phyloP scores from a whole-genome alignment of 2,797 vertebrate genomes.

The Hozukius guyotensis region DNA sequence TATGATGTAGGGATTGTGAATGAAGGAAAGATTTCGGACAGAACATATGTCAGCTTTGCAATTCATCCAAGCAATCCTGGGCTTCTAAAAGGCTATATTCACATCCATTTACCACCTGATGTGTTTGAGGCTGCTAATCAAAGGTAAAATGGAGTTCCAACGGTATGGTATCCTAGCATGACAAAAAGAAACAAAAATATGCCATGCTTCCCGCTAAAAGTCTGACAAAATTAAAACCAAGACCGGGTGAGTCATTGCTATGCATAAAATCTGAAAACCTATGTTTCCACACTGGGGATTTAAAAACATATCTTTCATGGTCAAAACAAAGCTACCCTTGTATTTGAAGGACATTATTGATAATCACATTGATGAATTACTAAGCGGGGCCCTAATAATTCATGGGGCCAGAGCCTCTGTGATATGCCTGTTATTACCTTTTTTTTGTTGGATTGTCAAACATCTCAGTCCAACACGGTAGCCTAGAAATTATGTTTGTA shows the following conservation, averaged over 20 bases:
- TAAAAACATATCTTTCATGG: neutral
- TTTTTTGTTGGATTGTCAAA: neutral
- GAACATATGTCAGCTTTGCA: neutral
- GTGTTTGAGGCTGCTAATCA: conserved; percentile 14
- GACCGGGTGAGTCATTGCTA: neutral
- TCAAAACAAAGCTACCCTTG: neutral
- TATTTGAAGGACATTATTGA: neutral
- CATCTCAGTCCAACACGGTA: neutral
- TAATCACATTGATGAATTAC: neutral
- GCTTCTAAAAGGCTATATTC: neutral
- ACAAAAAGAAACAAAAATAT: neutral
- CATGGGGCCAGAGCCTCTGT: neutral
- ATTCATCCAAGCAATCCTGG: neutral
- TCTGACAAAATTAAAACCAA: neutral
- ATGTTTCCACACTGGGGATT: neutral
- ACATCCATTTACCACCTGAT: conserved; percentile 7
- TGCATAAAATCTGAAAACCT: neutral
- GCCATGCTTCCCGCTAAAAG: neutral
- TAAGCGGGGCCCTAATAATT: neutral
- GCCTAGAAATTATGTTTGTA: neutral
- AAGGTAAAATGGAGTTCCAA: neutral
- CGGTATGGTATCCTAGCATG: neutral
- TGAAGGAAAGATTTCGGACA: neutral
- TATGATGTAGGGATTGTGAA: conserved; percentile 1
- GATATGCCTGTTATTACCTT: neutral